Evolutionary conservation across 2,797 vertebrate species (phyloP), one percentile per base, ranked within the genome.

Genomic region (Hydrocynus forskahlii): DNA sequence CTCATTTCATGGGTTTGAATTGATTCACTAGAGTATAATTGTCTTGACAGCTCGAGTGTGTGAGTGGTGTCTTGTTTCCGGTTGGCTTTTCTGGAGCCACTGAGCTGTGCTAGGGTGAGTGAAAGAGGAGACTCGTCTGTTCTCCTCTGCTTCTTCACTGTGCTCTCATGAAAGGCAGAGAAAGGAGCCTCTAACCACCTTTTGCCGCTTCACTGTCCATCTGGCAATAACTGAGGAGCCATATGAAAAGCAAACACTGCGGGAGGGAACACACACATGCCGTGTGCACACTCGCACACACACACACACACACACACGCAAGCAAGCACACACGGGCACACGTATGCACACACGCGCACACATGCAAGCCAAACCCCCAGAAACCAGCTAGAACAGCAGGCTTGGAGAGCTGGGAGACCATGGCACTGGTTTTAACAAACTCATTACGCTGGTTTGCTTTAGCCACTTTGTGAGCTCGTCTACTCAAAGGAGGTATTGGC

Each of bases 11-110:
- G 86, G 85, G 78, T 69, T 85, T 3, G 82, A 86, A 92, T 87
- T 83, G 87, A 93, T 92, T 87, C 77, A 78, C 82, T 84, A 60
- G 38, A 69, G 88, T 85, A 89, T 90, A 93, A 91, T 89, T 85
- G 80, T 85, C 80, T 81, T 82, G 83, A 88, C 85, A 90, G 85
- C 84, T 82, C 71, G 74, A 70, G 72, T 69, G 71, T 87, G 85
- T 83, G 43, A 75, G 45, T 74, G 57, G 82, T 76, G 70, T 55
- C 9, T 59, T 64, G 79, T 68, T 83, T 82, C 68, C 78, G 77
- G 72, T 70, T 35, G 3, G 7, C 43, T 43, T 82, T 82, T 72
- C 48, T 17, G 29, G 74, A 71, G 64, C 57, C 62, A 10, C 59
- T 1, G 79, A 83, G 75, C 55, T 68, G 45, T 80, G 69, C 70